Evolutionary conservation across 2,113 vertebrate genomes (phyloP), one percentile per base, ranked within the genome.

Genomic region (Hippocampus abdominalis): DNA sequence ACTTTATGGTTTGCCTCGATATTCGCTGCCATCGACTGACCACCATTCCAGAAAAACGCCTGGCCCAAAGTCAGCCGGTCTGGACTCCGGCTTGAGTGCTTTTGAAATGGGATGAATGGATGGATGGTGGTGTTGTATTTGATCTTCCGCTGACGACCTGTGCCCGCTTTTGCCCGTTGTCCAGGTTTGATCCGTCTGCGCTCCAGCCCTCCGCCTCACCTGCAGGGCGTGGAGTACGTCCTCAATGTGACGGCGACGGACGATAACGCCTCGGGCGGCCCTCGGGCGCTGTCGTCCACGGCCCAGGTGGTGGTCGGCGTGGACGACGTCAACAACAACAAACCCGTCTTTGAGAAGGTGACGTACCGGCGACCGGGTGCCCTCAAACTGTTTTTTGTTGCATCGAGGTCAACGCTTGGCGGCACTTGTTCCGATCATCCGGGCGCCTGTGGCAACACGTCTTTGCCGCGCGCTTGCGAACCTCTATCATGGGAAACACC

Each of bases 291-390:
- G 68, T 91, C 90, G 2, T 87, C 93, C 73, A 93, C 89, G 0
- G 92, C 93, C 4, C 92, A 93, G 79, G 92, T 96, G 70, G 78
- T 95, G 25, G 94, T 96, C 68, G 93, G 91, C 73, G 89, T 96
- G 53, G 91, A 95, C 51, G 94, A 95, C 32, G 93, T 96, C 76
- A 96, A 95, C 86, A 94, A 94, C 81, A 94, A 96, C 91, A 96
- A 95, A 77, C 94, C 94, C 21, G 80, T 95, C 54, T 96, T 96
- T 84, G 92, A 94, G 76, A 93, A 94, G 94, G 95, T 95, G 85
- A 79, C 9, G 72, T 20, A 72, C 1, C 10, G 23, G 16, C 32
- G 18, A 39, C 48, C 48, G 18, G 18, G 4, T 6, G 16, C 18
- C 18, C 48, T 49, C 48, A 6, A 49, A 46, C 4, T 46, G 11